Conservation (phyloP, 2,797 vertebrate species). For the Novumbra hubbsi region DNA sequence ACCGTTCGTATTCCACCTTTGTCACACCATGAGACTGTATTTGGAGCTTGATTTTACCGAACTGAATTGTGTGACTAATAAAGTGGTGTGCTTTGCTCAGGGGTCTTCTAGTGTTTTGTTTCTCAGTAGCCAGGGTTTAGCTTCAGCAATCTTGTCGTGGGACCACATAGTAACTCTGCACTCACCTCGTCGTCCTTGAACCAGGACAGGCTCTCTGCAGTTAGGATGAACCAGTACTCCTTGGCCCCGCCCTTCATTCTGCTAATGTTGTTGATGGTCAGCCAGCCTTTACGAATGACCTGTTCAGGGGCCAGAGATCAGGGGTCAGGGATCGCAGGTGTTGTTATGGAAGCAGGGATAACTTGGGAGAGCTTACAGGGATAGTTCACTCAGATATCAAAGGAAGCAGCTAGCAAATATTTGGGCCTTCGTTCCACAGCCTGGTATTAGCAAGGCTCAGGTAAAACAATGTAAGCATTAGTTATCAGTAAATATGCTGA, state of each 20-base stretch:
- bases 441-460: not conserved
- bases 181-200: constrained; percentile 91
- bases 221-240: constrained; percentile 92
- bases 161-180: not conserved
- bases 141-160: not conserved
- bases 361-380: constrained; percentile 11
- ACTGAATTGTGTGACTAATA: constrained; percentile 2
- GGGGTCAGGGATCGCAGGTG: constrained; percentile 23
- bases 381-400: not conserved
- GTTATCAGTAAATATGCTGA: not conserved
- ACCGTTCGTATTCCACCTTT: not conserved
- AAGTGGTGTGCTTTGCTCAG: not conserved
- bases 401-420: not conserved
- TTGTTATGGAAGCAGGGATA: not conserved
- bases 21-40: not conserved
- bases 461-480: not conserved
- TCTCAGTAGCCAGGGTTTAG: not conserved
- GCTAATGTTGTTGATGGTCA: constrained; percentile 91
- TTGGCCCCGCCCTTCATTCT: constrained; percentile 91
- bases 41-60: not conserved
- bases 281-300: constrained; percentile 92
- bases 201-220: constrained; percentile 90
- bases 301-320: constrained; percentile 56
- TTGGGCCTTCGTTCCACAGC: not conserved
- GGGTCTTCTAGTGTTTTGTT: not conserved